A percentile compares a stretch with the other conserved stretches of the same genome.
phyloP scores from a whole-genome alignment of 1,140 invertebrate genomes.

The Euura saliciscinereae region DNA sequence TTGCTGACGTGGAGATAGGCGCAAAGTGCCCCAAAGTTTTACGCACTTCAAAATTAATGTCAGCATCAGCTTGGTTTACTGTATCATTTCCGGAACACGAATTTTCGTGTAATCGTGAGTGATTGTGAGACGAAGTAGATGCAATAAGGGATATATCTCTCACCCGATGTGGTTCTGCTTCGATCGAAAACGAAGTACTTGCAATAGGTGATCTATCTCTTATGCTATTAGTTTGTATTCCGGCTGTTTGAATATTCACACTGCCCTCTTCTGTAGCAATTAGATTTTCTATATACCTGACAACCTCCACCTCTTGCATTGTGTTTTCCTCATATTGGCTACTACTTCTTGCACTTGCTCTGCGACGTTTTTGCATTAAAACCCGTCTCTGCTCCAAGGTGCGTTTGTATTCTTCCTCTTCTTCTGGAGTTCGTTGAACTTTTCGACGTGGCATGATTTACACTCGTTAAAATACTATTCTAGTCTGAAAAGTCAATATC shows the following conservation, averaged over 20 bases:
- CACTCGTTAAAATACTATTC: too few relatives aligned
- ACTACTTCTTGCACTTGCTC: background rate
- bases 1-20: constrained; percentile 21
- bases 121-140: too few relatives aligned
- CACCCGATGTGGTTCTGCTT: too few relatives aligned
- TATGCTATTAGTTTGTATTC: background rate
- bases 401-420: constrained; percentile 18
- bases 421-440: constrained; percentile 10
- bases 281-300: background rate
- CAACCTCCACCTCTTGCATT: background rate
- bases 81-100: constrained; percentile 10
- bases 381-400: constrained; percentile 10
- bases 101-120: too few relatives aligned
- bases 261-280: background rate
- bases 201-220: background rate
- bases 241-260: background rate
- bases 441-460: constrained; percentile 16
- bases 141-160: too few relatives aligned
- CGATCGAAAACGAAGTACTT: too few relatives aligned
- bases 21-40: constrained; percentile 12
- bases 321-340: background rate
- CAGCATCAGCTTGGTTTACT: too few relatives aligned
- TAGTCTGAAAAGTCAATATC: too few relatives aligned
- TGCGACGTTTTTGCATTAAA: background rate
- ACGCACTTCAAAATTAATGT: background rate